Evolutionary conservation across 1,140 invertebrate species (phyloP), one percentile per base, ranked within the genome.

Genomic region (Parapsyche elsis): DNA sequence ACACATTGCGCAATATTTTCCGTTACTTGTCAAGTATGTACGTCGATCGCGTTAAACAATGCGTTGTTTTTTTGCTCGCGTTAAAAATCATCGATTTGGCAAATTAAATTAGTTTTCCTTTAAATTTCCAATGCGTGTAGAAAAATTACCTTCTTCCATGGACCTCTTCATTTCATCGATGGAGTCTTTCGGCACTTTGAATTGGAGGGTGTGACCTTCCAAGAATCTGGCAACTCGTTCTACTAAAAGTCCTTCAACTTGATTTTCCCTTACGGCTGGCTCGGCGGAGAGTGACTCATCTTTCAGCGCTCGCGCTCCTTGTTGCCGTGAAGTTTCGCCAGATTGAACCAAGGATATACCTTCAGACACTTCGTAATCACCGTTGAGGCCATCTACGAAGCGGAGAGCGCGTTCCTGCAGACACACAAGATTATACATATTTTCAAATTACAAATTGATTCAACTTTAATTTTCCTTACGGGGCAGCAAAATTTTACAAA

Each of bases 191-290:
- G 94, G 94, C 12, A 95, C 87, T 85, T 93, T 94, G 80, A 95
- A 91, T 86, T 95, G 94, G 59, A 95, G 90, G 14, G 94, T 94
- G 86, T 95, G 94, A 74, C 92, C 93, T 81, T 93, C 92, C 70
- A 95, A 89, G 90, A 95, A 95, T 79, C 92, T 91, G 78, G 92
- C 91, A 38, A 94, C 90, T 59, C 92, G 91, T 83, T 96, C 94
- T 21, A 94, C 87, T 30, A 95, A 88, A 71, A 94, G 90, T n/a
- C 92, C 91, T 83, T 95, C 94, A 4, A 95, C 91, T 73, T 93
- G 92, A n/a, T 92, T 89, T 87, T 96, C 94, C 79, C 93, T 91
- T 14, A 92, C 92, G 83, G 92, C 91, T 16, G 90, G 88, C 84
- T 95, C 93, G 10, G 91, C 90, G 23, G 94, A 91, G 73, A 95